These are phyloP conservation scores for Tortricodes alternella DNA, from an alignment of 2,888 invertebrate species.

Conservation along the genomic window DNA sequence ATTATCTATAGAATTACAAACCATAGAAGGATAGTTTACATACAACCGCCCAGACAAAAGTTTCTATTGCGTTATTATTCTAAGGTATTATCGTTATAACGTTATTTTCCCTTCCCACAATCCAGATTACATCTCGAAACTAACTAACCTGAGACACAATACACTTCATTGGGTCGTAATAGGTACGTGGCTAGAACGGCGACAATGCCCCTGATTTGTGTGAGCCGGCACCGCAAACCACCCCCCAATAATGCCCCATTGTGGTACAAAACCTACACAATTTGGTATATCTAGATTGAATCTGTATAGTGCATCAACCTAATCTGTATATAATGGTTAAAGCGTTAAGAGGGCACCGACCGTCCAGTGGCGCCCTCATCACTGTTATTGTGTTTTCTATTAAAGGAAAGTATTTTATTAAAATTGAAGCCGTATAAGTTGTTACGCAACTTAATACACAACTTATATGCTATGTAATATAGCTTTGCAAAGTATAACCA, in stretches of 20 bases:
- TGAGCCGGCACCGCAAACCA: conserved; percentile 26
- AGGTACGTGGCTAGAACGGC: conserved; percentile 10
- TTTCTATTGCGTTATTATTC: too few relatives aligned
- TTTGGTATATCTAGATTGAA: conserved; percentile 31
- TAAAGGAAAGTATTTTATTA: too few relatives aligned
- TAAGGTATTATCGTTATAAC: too few relatives aligned
- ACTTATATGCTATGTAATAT: too few relatives aligned
- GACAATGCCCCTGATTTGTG: conserved; percentile 33
- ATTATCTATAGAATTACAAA: too few relatives aligned
- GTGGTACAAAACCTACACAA: conserved; percentile 23
- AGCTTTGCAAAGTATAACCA: too few relatives aligned
- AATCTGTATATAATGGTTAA: neutral
- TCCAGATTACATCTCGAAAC: neutral
- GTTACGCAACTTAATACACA: too few relatives aligned
- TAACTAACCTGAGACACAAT: conserved; percentile 25
- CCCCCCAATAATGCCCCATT: conserved; percentile 28
- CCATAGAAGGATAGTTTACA: too few relatives aligned
- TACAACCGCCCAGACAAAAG: too few relatives aligned
- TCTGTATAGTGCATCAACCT: conserved; percentile 1
- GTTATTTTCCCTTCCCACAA: neutral
- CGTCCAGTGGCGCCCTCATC: too few relatives aligned
- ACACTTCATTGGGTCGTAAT: conserved; percentile 25
- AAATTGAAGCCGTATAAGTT: too few relatives aligned
- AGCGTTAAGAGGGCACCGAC: neutral
- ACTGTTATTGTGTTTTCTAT: too few relatives aligned